These are phyloP conservation scores for Neosilurus hyrtlii DNA, from an alignment of 2,797 vertebrate species.

Conservation along the genomic window DNA sequence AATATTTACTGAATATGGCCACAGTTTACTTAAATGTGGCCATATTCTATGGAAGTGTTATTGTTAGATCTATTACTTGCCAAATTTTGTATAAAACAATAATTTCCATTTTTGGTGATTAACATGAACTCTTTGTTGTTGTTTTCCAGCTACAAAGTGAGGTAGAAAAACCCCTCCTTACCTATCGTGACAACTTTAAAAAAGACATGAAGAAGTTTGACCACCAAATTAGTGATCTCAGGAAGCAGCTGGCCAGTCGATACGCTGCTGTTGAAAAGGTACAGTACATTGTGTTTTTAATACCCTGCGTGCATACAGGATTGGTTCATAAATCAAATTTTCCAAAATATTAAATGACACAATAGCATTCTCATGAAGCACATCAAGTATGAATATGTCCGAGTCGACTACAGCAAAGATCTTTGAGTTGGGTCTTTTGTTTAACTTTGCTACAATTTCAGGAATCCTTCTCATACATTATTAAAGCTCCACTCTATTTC, in stretches of 20 bases:
- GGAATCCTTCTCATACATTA: constrained; percentile 54
- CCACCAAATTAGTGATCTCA: constrained; percentile 89
- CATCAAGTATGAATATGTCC: not conserved
- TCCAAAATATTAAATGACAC: not conserved
- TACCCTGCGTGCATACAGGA: not conserved
- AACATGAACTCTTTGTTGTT: not conserved
- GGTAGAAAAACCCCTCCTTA: constrained; percentile 92
- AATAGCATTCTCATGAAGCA: not conserved
- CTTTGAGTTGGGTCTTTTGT: constrained; percentile 2
- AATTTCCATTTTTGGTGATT: not conserved
- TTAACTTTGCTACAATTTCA: constrained; percentile 50
- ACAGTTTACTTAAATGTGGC: not conserved
- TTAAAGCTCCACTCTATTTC: constrained; percentile 59
- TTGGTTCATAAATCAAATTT: not conserved
- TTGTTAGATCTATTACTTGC: not conserved
- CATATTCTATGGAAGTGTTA: not conserved
- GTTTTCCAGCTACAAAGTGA: constrained; percentile 88
- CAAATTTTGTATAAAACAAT: not conserved
- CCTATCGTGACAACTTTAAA: constrained; percentile 95
- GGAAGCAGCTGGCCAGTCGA: constrained; percentile 91
- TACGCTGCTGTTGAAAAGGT: constrained; percentile 79
- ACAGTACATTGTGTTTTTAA: not conserved
- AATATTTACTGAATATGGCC: not conserved
- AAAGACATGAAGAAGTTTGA: constrained; percentile 98
- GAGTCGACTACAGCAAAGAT: not conserved